phyloP scores from a whole-genome alignment of 2,113 vertebrate genomes.

The Amblyornis subalaris region DNA sequence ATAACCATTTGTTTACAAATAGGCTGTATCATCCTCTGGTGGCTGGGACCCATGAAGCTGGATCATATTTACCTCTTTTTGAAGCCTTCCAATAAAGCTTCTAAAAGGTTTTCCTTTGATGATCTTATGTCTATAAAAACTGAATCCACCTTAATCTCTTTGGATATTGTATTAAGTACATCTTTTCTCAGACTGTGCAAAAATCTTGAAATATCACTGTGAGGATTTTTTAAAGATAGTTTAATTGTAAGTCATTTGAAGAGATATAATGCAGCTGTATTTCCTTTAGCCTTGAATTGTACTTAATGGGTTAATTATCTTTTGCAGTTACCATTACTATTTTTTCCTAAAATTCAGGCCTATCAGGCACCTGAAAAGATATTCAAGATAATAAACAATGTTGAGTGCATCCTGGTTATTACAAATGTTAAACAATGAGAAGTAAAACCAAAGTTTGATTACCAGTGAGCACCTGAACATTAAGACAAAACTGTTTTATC shows the following conservation, averaged over 20 bases:
- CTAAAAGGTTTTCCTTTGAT: background rate
- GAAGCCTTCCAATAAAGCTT: background rate
- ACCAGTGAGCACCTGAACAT: background rate
- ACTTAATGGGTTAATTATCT: background rate
- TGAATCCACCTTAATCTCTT: background rate
- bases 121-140: background rate
- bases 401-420: background rate
- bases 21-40: background rate
- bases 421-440: background rate
- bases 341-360: background rate
- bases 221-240: background rate
- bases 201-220: background rate
- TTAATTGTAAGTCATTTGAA: background rate
- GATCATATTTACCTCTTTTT: background rate
- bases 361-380: background rate
- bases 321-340: background rate
- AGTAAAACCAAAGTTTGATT: background rate
- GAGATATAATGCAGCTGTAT: background rate
- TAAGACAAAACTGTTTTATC: background rate
- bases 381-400: background rate
- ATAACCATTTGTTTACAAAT: constrained; percentile 35
- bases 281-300: background rate
- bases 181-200: background rate
- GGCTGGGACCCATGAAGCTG: background rate
- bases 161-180: background rate